phyloP scores from a whole-genome alignment of 2,888 invertebrate species.

The Chrysodeixis includens region DNA sequence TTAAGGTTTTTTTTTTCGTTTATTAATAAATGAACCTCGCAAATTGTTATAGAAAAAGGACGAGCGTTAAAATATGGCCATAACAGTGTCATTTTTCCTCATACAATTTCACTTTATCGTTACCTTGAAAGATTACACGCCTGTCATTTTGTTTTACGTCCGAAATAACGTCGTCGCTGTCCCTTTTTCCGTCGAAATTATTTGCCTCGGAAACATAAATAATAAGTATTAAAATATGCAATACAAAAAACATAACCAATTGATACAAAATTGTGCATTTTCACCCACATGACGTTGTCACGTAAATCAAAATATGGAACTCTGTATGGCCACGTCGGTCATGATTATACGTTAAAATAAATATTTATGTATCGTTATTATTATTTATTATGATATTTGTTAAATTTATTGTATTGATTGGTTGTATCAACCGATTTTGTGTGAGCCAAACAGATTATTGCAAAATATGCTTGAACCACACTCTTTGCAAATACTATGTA shows the following conservation, averaged over 20 bases:
- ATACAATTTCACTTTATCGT: slow-evolving; percentile 23
- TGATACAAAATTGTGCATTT: slow-evolving; percentile 71
- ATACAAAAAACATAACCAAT: slow-evolving; percentile 83
- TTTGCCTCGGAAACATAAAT: slow-evolving; percentile 60
- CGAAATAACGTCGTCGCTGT: slow-evolving; percentile 25
- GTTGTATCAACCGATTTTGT: slow-evolving; percentile 60
- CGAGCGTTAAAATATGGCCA: not conserved
- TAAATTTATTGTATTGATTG: slow-evolving; percentile 76
- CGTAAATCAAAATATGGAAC: slow-evolving; percentile 19
- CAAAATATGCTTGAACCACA: slow-evolving; percentile 77
- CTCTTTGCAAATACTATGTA: slow-evolving; percentile 77
- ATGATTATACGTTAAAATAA: slow-evolving; percentile 50
- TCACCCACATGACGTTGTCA: slow-evolving; percentile 57
- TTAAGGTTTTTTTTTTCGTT: not conserved
- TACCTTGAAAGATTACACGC: slow-evolving; percentile 57
- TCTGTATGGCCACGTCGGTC: slow-evolving; percentile 65
- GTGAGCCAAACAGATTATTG: slow-evolving; percentile 67
- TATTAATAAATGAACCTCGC: not conserved
- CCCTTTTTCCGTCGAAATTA: slow-evolving; percentile 58
- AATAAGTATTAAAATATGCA: slow-evolving; percentile 72
- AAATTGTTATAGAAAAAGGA: not conserved
- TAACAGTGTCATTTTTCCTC: slow-evolving; percentile 2
- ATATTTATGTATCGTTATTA: slow-evolving; percentile 64
- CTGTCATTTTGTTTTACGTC: slow-evolving; percentile 43
- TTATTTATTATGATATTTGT: slow-evolving; percentile 77